Base-by-base conservation (phyloP, 2,888 invertebrate genomes). In the Eupithecia vulgata region DNA sequence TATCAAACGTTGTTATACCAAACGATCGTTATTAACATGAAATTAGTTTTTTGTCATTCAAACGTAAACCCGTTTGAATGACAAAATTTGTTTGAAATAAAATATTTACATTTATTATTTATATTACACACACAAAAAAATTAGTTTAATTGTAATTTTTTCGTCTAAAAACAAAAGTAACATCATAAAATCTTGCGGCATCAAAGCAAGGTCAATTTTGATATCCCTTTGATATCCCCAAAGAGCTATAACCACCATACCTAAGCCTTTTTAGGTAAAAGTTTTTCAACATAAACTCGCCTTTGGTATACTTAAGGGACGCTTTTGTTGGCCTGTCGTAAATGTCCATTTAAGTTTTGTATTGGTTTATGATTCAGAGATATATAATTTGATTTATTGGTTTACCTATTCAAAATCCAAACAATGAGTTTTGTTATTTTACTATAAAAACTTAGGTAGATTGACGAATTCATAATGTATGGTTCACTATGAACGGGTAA, bases 201-300 rank as follows among this genome's bases (percentile, higher is more conserved):
- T 37, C 67, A 66, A 34, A 66, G 13, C 52, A 25, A 72, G 59
- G 35, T 40, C 40, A n/a, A 64, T 72, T n/a, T n/a, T n/a, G n/a
- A n/a, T n/a, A n/a, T n/a, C n/a, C n/a, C n/a, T 52, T 42, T 40
- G 40, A 70, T 70, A 70, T 72, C 75, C 79, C 77, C 40, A 30
- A 71, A 70, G 78, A 71, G 70, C 67, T 64, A 30, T 73, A 73
- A 72, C 12, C 12, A 52, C 52, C 37, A 10, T 10, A n/a, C 48
- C 48, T 48, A n/a, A 48, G 37, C 72, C 70, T 76, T 37, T 77
- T 74, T 71, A 62, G 64, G 74, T 79, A 77, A 79, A 78, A 79
- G 78, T 78, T 76, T 79, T 78, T 62, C 35, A 62, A n/a, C 73
- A 78, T 79, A 79, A 75, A 79, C 76, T 76, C 75, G 17, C 70